phyloP scores from a whole-genome alignment of 2,113 vertebrate species.

The Rhombomys opimus region DNA sequence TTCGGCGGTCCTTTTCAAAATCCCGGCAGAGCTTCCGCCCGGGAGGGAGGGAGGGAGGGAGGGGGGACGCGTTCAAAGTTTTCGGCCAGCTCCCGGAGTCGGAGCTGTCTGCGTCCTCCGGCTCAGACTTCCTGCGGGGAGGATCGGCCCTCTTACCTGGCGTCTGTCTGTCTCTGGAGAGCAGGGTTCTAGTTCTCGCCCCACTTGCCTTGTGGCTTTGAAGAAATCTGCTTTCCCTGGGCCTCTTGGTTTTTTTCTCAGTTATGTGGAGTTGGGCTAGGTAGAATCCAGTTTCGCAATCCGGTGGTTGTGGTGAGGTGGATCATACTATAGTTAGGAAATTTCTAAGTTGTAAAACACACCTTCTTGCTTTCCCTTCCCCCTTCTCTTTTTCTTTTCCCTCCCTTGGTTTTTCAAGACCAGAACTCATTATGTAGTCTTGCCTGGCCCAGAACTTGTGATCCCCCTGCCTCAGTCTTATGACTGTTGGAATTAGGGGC shows the following conservation, averaged over 20 bases:
- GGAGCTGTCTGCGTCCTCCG: background rate
- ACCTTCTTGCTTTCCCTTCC: background rate
- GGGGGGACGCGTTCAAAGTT: constrained; percentile 47
- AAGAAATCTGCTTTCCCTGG: background rate
- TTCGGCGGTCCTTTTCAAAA: constrained; percentile 72
- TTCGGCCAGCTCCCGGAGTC: constrained; percentile 15
- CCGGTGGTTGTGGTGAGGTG: background rate
- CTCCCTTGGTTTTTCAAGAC: background rate
- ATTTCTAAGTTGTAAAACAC: background rate
- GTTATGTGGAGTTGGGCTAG: background rate
- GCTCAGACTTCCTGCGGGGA: background rate
- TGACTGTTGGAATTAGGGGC: background rate
- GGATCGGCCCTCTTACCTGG: background rate
- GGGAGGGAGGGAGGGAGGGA: background rate
- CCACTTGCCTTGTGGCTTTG: background rate
- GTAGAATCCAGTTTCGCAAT: background rate
- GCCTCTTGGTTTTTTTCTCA: background rate
- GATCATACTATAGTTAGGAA: background rate
- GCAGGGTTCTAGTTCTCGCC: background rate
- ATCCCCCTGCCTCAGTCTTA: background rate
- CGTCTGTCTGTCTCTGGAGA: background rate
- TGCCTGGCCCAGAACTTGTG: background rate
- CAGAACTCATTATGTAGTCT: background rate
- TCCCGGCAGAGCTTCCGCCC: background rate
- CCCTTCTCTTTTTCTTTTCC: background rate